Percentiles rank a stretch among this genome's conserved stretches.
Conservation (phyloP, 2,113 vertebrate genomes). For the Rattus norvegicus region DNA sequence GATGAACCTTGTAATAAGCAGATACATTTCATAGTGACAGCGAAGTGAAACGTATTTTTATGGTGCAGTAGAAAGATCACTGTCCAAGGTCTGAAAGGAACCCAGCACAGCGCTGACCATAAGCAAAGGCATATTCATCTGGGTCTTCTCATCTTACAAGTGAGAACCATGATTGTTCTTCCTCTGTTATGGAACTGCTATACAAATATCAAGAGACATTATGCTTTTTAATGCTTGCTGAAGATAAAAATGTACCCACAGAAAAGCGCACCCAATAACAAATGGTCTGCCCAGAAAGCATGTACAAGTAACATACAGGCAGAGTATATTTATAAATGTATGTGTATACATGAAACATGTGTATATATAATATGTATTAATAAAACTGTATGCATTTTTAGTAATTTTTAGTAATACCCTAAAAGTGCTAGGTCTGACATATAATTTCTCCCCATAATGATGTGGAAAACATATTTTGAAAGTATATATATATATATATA, state of each 20-base stretch:
- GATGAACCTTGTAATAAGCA: not conserved
- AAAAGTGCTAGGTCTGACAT: not conserved
- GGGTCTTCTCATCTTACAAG: conserved; percentile 21
- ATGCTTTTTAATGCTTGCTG: not conserved
- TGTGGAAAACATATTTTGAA: not conserved
- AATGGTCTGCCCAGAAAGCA: not conserved
- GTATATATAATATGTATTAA: not conserved
- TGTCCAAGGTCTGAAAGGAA: not conserved
- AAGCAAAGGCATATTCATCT: not conserved
- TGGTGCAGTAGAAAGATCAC: not conserved
- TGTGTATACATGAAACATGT: not conserved
- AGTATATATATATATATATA: not conserved
- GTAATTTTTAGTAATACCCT: conserved; percentile 4
- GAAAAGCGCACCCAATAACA: not conserved
- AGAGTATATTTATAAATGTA: not conserved
- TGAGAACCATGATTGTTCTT: not conserved
- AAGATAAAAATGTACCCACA: not conserved
- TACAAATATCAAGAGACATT: not conserved
- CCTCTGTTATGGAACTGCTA: not conserved
- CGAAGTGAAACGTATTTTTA: not conserved
- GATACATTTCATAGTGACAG: not conserved
- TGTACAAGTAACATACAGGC: not conserved
- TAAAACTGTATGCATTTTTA: not conserved
- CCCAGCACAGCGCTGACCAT: not conserved
- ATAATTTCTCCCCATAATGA: not conserved